These are phyloP conservation scores for Tamias sibiricus DNA, from an alignment of 2,113 vertebrate species.

Conservation along the genomic window DNA sequence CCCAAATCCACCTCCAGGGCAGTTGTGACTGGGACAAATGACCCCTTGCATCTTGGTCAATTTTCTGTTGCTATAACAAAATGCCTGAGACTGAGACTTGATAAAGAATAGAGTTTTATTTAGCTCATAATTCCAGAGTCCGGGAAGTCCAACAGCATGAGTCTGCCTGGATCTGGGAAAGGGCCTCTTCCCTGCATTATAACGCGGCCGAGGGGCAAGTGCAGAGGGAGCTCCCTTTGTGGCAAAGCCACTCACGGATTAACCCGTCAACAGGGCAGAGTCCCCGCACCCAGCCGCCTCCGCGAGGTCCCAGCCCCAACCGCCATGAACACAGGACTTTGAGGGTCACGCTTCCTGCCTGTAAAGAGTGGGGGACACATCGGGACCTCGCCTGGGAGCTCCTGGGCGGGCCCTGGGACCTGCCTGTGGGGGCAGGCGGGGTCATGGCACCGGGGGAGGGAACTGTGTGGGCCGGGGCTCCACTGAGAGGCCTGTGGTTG, in stretches of 20 bases:
- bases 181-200: not conserved
- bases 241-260: too few relatives aligned
- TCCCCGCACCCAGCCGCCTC: too few relatives aligned
- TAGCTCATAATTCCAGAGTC: not conserved
- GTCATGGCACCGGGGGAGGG: too few relatives aligned
- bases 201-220: not conserved
- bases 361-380: not conserved
- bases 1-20: not conserved
- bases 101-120: not conserved
- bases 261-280: not conserved
- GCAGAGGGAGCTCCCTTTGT: not conserved
- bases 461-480: too few relatives aligned
- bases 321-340: not conserved
- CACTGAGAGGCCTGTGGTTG: too few relatives aligned
- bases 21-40: accelerated
- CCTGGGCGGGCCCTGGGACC: not conserved
- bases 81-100: not conserved
- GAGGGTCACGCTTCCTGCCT: not conserved
- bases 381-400: accelerated
- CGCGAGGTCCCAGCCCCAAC: not conserved
- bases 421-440: not conserved
- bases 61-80: not conserved
- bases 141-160: too few relatives aligned
- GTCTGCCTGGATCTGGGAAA: too few relatives aligned
- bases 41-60: not conserved